Base-by-base conservation (phyloP, 2,797 vertebrate genomes). In the Smutsia gigantea region DNA sequence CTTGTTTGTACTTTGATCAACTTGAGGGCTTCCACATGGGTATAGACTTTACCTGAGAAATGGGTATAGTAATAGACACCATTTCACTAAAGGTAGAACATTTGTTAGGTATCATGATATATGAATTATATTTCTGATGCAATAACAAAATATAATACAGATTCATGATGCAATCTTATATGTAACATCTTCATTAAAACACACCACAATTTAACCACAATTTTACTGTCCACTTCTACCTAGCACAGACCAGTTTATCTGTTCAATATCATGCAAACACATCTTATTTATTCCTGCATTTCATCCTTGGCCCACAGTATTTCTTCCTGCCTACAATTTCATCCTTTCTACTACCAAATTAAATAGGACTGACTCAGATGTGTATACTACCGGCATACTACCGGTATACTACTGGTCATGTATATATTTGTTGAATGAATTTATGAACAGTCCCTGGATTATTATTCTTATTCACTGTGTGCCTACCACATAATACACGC, bases 91-190 rank as follows among this genome's bases (percentile, higher is more conserved):
- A 88, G 5, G 55, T 78, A 79, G 64, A 59, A 2, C 23, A n/a
- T 83, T 90, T 87, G 19, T 37, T 66, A 96, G 59, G 9, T 78
- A 71, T 51, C 37, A 14, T 59, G 72, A 79, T 37, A 81, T 59
- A 46, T 34, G 31, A 96, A 72, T 87, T 29, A 19, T 64, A 71
- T 42, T 64, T 92, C 92, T 95, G 74, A 68, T 71, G 10, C 12
- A 63, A 59, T 69, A 23, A n/a, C 27, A 87, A 88, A 97, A 66
- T 86, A 61, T 7, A 90, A 49, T 90, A 84, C 84, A 88, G 53
- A 78, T 61, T 91, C 71, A 74, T 72, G 7, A 57, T 93, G 5
- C 63, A 92, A 81, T 71, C 87, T 37, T 37, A 42, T 49, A 25
- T 53, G 31, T 89, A n/a, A 75, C 4, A 72, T 18, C 37, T 19